phyloP scores from a whole-genome alignment of 2,113 vertebrate species.

The Nipponia nippon region DNA sequence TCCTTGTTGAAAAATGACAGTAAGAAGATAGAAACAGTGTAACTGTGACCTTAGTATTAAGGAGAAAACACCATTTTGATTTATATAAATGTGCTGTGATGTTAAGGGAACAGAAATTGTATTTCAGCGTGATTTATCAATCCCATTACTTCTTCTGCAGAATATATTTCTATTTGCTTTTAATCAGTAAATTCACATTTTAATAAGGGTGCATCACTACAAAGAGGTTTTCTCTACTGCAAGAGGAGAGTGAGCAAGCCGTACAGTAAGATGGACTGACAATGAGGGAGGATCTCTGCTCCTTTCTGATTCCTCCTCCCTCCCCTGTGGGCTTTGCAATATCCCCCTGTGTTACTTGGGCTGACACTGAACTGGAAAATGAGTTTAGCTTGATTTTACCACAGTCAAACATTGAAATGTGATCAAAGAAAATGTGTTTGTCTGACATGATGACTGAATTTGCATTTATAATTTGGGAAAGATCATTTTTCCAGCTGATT shows the following conservation, averaged over 20 bases:
- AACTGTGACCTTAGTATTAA: background rate
- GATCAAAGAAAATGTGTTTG: background rate
- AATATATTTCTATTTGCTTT: background rate
- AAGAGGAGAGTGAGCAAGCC: background rate
- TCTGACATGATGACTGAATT: background rate
- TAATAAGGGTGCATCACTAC: background rate
- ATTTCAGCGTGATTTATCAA: background rate
- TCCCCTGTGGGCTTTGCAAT: background rate
- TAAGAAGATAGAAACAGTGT: background rate
- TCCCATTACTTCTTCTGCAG: background rate
- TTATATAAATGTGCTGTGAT: background rate
- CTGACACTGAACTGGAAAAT: conserved; percentile 3
- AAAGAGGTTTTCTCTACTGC: background rate
- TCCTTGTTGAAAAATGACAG: background rate
- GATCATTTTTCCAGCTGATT: conserved; percentile 1
- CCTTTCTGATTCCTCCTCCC: background rate
- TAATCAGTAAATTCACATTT: background rate
- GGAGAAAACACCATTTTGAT: background rate
- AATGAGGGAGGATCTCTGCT: background rate
- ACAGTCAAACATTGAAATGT: conserved; percentile 11
- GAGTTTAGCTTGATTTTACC: conserved; percentile 6
- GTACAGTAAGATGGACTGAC: background rate
- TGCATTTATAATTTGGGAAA: conserved; percentile 16
- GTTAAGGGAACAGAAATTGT: background rate
- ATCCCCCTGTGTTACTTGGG: background rate